Evolutionary conservation across 2,797 vertebrate genomes (phyloP).

Genomic region (Lates japonicus): DNA sequence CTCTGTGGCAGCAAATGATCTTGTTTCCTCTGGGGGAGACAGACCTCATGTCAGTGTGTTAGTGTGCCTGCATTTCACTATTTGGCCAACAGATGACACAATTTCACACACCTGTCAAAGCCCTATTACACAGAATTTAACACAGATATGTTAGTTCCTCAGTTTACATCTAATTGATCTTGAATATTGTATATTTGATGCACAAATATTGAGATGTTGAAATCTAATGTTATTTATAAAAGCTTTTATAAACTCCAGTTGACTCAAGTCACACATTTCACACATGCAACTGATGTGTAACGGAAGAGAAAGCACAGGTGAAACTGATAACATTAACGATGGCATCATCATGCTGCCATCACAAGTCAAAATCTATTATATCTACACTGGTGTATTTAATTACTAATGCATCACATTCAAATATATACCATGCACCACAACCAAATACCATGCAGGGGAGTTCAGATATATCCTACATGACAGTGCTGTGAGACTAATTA

Average conservation of each 20-base stretch:
- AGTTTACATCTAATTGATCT: neutral
- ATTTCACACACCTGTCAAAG: neutral
- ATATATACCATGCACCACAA: neutral
- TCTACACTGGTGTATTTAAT: neutral
- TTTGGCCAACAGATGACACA: conserved; percentile 37
- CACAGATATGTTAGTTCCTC: neutral
- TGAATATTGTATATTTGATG: neutral
- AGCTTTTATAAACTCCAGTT: neutral
- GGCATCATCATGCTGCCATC: neutral
- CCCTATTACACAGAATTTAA: neutral
- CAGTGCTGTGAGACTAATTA: neutral
- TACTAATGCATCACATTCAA: neutral
- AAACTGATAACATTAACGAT: neutral
- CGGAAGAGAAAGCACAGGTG: neutral
- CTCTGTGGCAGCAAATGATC: conserved; percentile 89
- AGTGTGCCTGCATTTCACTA: conserved; percentile 28
- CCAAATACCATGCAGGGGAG: neutral
- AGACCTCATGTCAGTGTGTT: conserved; percentile 23
- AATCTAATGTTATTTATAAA: neutral
- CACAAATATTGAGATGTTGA: neutral
- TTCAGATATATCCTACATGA: neutral
- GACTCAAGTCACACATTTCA: neutral
- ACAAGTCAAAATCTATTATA: neutral
- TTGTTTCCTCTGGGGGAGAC: conserved; percentile 87
- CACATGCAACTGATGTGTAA: neutral